Evolutionary conservation across 2,113 vertebrate genomes (phyloP).

Genomic region (Strix aluco): DNA sequence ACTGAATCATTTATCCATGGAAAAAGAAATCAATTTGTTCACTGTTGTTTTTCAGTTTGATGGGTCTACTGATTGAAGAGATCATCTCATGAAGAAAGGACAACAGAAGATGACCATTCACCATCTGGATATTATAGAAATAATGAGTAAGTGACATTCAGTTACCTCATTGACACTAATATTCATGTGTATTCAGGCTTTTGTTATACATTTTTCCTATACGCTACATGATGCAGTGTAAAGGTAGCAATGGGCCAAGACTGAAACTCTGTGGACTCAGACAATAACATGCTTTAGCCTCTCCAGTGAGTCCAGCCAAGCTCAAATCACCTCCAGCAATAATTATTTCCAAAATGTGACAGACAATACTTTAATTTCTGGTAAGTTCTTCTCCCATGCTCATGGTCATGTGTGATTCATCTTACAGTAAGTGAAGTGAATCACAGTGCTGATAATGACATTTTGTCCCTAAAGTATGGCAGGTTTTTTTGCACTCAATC

Average conservation of each 20-base stretch:
- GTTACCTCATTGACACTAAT: not conserved
- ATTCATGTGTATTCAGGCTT: not conserved
- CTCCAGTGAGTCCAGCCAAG: not conserved
- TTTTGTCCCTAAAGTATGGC: not conserved
- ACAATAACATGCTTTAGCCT: not conserved
- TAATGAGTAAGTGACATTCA: not conserved
- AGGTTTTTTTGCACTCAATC: not conserved
- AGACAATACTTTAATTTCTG: not conserved
- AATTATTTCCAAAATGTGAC: not conserved
- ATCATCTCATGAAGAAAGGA: not conserved
- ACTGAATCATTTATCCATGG: not conserved
- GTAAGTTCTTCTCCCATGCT: not conserved
- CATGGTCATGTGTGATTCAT: not conserved
- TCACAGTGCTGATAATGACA: not conserved
- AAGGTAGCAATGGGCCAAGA: not conserved
- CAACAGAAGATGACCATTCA: not conserved
- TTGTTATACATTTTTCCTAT: not conserved
- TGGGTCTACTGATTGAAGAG: not conserved
- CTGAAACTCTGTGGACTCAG: not conserved
- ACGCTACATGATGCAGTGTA: not conserved
- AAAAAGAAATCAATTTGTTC: not conserved
- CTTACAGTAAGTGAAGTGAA: not conserved
- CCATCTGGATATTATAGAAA: not conserved
- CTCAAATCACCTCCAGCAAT: not conserved
- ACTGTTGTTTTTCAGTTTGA: not conserved